Evolutionary conservation across 2,797 vertebrate species (phyloP).

Genomic region (Enteromius viviparus): DNA sequence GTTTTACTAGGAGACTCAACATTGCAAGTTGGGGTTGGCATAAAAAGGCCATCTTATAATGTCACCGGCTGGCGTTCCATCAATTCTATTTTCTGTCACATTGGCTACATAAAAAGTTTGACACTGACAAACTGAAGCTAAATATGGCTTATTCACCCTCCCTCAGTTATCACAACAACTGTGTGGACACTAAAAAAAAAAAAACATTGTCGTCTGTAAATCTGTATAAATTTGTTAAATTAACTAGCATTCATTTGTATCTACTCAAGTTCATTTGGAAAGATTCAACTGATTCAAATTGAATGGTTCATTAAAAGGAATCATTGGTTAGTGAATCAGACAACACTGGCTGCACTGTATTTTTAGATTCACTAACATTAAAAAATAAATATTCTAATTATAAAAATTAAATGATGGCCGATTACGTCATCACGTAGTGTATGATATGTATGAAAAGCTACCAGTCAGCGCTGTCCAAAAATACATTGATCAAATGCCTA

Average conservation of each 20-base stretch:
- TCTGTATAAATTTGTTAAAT: not conserved
- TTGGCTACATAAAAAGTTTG: constrained; percentile 44
- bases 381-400: not conserved
- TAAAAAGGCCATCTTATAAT: constrained; percentile 16
- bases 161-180: not conserved
- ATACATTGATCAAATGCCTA: too few species aligned
- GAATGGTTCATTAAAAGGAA: not conserved
- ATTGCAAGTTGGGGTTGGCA: not conserved
- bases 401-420: not conserved
- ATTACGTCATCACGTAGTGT: too few species aligned
- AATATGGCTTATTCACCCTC: not conserved
- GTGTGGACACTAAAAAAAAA: not conserved
- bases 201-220: not conserved
- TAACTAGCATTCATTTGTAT: not conserved
- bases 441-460: too few species aligned
- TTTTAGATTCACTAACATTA: not conserved
- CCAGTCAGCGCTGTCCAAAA: too few species aligned
- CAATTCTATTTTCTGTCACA: constrained; percentile 39
- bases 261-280: not conserved
- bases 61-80: constrained; percentile 34
- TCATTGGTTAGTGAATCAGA: not conserved
- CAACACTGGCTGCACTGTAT: not conserved
- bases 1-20: not conserved
- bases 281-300: not conserved
- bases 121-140: constrained; percentile 40